Base-by-base conservation (phyloP, 2,888 invertebrate species). In the Conops quadrifasciatus region DNA sequence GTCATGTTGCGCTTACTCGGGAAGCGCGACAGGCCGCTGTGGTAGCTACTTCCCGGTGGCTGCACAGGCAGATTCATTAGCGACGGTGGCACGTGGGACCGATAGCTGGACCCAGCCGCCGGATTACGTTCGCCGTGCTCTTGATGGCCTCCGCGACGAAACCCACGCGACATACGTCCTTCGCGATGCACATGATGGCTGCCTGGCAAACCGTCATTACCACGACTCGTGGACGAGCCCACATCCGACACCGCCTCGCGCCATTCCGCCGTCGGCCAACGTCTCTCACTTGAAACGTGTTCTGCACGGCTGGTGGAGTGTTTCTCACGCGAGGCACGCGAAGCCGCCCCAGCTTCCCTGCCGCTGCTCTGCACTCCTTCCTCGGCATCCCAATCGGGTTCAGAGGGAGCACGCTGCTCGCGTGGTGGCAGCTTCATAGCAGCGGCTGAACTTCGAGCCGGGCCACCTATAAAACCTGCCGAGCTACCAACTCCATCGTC, bases 371-470 rank as follows among this genome's bases (percentile, higher is more conserved):
- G 2, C 74, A 69, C 13, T 7, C 67, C 63, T 15, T 84, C 85
- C 63, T 83, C 84, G 1, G 81, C 80, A 76, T 84, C 85, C 84
- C 85, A 84, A 66, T 85, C 84, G 0, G 84, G 84, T 71, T 84
- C 84, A 0, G 84, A 84, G 2, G 81, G 77, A 0, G 84, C 80
- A 47, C 83, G 82, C 62, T 80, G 76, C 13, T 77, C 78, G 2
- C 78, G 75, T 43, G 73, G 68, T 11, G 74, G 53, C 21, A 49
- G 36, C 73, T 59, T 59, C 26, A 64, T 76, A 65, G 45, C 70
- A 75, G 73, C 76, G 64, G 30, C 63, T 7, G 67, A 67, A 13
- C 73, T 79, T 2, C 82, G 79, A 67, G 83, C 83, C 11, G 83
- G 81, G 0, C 83, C 83, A 2, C 83, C 82, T 28, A 82, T 77